phyloP scores from a whole-genome alignment of 2,797 vertebrate species.

The Tiaroga cobitis region DNA sequence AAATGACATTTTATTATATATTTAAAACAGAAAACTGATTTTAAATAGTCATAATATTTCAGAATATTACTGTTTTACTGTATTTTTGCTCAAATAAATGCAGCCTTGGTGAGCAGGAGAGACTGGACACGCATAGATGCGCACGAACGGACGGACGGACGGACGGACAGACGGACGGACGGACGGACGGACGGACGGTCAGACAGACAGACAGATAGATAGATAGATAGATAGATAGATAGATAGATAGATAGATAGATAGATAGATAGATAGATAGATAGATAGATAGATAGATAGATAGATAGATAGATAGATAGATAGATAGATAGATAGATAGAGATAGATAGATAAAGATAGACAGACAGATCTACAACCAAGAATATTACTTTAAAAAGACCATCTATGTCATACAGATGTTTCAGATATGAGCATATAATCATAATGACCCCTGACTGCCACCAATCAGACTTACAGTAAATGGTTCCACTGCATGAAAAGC shows the following conservation, averaged over 20 bases:
- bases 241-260: rapidly evolving
- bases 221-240: background rate
- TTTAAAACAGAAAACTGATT: too few relatives aligned
- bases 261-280: background rate
- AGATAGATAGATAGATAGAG: rapidly evolving
- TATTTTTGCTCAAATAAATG: background rate
- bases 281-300: rapidly evolving
- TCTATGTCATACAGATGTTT: background rate
- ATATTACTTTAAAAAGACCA: background rate
- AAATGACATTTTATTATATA: background rate
- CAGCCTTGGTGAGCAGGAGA: background rate
- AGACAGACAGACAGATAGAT: rapidly evolving
- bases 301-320: rapidly evolving
- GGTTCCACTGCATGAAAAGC: conserved; percentile 35
- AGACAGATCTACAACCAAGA: background rate
- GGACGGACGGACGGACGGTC: rapidly evolving
- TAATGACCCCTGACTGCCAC: background rate
- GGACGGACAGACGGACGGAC: rapidly evolving
- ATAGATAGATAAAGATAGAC: background rate
- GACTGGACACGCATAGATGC: too few relatives aligned
- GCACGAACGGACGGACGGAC: rapidly evolving
- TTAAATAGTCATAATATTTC: background rate
- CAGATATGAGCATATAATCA: background rate
- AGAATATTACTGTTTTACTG: background rate
- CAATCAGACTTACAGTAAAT: conserved; percentile 26